A percentile compares a stretch with the other conserved stretches of the same genome.
Conservation (phyloP, 1,140 invertebrate species). For the Harpegnathos saltator region DNA sequence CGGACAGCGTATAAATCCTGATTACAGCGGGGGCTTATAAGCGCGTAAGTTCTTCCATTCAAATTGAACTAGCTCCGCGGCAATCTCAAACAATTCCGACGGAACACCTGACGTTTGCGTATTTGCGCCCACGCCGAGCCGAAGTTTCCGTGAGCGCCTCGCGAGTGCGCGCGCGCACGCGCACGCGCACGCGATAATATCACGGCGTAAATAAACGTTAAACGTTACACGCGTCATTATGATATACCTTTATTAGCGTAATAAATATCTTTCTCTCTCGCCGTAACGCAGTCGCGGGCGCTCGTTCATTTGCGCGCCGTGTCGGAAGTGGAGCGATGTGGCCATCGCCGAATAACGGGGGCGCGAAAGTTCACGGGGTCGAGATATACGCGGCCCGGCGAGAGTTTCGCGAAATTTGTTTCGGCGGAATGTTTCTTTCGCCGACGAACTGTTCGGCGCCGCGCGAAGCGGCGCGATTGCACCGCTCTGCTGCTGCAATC, state of each 20-base stretch:
- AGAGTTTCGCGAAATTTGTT: slow-evolving; percentile 31
- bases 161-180: too few relatives aligned
- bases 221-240: slow-evolving; percentile 43
- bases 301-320: slow-evolving; percentile 14
- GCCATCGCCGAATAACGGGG: slow-evolving; percentile 6
- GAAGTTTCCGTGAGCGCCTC: slow-evolving; percentile 29
- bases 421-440: slow-evolving; percentile 24
- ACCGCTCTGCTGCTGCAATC: not conserved
- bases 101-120: slow-evolving; percentile 51
- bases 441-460: not conserved
- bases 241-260: slow-evolving; percentile 47
- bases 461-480: not conserved
- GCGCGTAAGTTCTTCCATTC: slow-evolving; percentile 52
- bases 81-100: slow-evolving; percentile 52
- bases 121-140: slow-evolving; percentile 19
- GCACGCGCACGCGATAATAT: slow-evolving; percentile 24
- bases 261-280: slow-evolving; percentile 54
- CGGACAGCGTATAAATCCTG: slow-evolving; percentile 41
- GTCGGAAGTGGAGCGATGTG: slow-evolving; percentile 7
- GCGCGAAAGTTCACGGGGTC: not conserved
- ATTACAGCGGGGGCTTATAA: slow-evolving; percentile 34
- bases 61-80: slow-evolving; percentile 42
- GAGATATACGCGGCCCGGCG: not conserved
- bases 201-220: slow-evolving; percentile 51
- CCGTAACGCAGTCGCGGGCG: slow-evolving; percentile 18